Percentiles rank a stretch among this genome's conserved stretches.
phyloP scores from a whole-genome alignment of 2,888 invertebrate species.

The Diarsia mendica region DNA sequence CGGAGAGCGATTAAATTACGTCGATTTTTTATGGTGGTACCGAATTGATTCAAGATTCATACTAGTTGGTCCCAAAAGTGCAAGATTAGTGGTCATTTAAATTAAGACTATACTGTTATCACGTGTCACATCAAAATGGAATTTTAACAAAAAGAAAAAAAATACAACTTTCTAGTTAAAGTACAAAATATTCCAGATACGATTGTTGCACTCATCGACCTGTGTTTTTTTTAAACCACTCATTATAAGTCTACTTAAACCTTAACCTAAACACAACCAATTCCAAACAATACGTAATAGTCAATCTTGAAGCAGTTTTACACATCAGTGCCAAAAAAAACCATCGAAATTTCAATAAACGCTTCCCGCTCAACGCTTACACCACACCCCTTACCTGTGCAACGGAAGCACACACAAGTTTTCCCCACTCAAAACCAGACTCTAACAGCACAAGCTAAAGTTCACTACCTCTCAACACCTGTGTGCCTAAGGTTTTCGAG shows the following conservation, averaged over 20 bases:
- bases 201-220: neutral
- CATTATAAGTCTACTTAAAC: neutral
- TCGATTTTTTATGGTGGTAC: neutral
- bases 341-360: neutral
- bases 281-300: no score
- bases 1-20: slow-evolving; percentile 27
- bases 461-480: slow-evolving; percentile 4
- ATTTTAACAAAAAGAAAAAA: neutral
- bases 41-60: neutral
- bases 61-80: neutral
- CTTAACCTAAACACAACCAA: neutral
- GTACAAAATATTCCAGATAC: neutral
- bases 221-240: neutral
- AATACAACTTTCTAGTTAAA: neutral
- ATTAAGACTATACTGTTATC: neutral
- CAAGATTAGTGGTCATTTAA: neutral
- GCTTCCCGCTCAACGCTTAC: slow-evolving; percentile 27
- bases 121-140: neutral
- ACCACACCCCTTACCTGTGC: slow-evolving; percentile 56
- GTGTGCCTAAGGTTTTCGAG: slow-evolving; percentile 40
- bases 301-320: neutral
- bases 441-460: slow-evolving; percentile 20
- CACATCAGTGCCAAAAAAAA: neutral
- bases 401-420: slow-evolving; percentile 31
- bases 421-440: slow-evolving; percentile 21